Base-by-base conservation (phyloP, 2,797 vertebrate species). In the Selene dorsalis region DNA sequence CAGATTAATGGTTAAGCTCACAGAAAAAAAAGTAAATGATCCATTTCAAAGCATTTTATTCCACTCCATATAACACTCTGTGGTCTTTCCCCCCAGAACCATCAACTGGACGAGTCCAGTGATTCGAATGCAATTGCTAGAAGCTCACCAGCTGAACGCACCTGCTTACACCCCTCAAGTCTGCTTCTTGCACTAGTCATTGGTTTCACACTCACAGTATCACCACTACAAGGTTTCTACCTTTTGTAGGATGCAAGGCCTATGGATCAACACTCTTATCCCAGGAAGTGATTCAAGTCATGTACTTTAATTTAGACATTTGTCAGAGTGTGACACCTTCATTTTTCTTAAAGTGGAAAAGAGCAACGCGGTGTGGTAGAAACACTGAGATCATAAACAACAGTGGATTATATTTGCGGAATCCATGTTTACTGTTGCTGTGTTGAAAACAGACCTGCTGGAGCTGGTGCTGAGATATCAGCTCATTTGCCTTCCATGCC, bases 61-160 rank as follows among this genome's bases (percentile, higher is more conserved):
- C 70, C n/a, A 58, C 39, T 20, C 8, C 10, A 5, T 38, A 1
- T 17, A 26, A 38, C 52, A 81, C 35, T n/a, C 22, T 69, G 0
- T 64, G 64, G 7, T 61, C 11, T 62, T 69, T 78, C 41, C 20
- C 56, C 43, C 32, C 85, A 95, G 94, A 93, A 94, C 64, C 90
- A 90, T 52, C 90, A 91, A n/a, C 85, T 93, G 78, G 92, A 89
- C 1, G 90, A 94, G 62, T 91, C 93, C 57, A 78, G 81, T 1
- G 81, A 79, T 72, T 93, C 93, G 1, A 94, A 93, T 2, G 91
- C 93, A 66, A 86, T 92, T 8, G 68, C 93, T 6, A 83, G 92
- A 77, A 94, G 91, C 83, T 92, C 93, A 2, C 52, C 91, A 11
- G 74, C 82, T 8, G 71, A 78, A 12, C 69, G 52, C 20, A 4